phyloP scores from a whole-genome alignment of 2,113 vertebrate genomes.

The Gobio gobio region DNA sequence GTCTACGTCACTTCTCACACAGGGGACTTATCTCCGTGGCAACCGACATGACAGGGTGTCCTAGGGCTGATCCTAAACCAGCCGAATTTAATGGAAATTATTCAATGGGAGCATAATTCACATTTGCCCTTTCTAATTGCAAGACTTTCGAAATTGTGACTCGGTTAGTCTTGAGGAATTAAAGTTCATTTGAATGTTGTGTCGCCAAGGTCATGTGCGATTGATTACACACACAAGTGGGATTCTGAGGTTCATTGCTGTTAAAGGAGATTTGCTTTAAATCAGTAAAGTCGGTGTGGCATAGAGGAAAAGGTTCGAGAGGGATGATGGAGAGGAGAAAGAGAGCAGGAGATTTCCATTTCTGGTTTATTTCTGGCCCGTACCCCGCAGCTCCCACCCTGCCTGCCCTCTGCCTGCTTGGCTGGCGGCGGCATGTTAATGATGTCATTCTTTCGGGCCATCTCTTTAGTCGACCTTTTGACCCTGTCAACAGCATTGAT shows the following conservation, averaged over 20 bases:
- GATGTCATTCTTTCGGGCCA: slow-evolving; percentile 63
- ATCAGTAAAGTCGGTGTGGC: background rate
- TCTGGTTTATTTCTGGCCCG: slow-evolving; percentile 62
- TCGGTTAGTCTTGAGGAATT: background rate
- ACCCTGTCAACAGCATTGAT: slow-evolving; percentile 58
- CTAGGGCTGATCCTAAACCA: slow-evolving; percentile 27
- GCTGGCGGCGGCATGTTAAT: slow-evolving; percentile 59
- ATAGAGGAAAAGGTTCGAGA: slow-evolving; percentile 35
- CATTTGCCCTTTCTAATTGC: background rate
- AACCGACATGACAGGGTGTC: slow-evolving; percentile 60
- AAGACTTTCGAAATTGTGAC: background rate
- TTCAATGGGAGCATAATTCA: slow-evolving; percentile 58
- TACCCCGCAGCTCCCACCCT: slow-evolving; percentile 52
- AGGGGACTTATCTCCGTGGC: slow-evolving; percentile 69
- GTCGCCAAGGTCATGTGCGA: background rate
- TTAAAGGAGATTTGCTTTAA: slow-evolving; percentile 9
- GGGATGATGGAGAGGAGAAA: slow-evolving; percentile 21
- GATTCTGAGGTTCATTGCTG: background rate
- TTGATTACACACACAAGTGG: background rate
- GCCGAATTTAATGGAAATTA: slow-evolving; percentile 62
- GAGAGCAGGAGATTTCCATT: slow-evolving; percentile 37
- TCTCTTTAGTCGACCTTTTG: slow-evolving; percentile 59
- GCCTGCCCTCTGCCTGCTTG: slow-evolving; percentile 60
- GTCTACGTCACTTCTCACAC: slow-evolving; percentile 66
- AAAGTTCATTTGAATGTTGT: background rate